Base-by-base conservation (phyloP, 2,797 vertebrate species). In the Lepidocolaptes lacrymiger region DNA sequence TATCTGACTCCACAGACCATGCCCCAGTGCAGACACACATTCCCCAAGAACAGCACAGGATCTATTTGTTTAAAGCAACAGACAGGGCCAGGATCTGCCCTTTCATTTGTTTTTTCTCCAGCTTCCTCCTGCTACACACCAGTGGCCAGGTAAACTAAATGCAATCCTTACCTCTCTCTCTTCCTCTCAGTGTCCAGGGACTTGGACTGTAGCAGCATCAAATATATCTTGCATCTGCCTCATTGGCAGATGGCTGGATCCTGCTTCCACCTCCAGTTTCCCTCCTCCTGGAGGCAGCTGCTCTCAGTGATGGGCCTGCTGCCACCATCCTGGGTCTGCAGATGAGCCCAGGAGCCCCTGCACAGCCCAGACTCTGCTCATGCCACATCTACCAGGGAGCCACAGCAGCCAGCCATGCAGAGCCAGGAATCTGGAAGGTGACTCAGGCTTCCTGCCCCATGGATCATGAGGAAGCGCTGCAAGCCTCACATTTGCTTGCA, bases 71-170 rank as follows among this genome's bases (percentile, higher is more conserved):
- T 79, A 88, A 77, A 74, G 37, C 17, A 84, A 82, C 32, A 75
- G 43, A 36, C 4, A 2, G 49, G 44, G 13, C 44, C 41, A 88
- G 67, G 72, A 78, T 30, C 49, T 82, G 32, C 44, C 71, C 34
- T 88, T 13, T 91, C 32, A 86, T 88, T 91, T 94, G 17, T 52
- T 62, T 66, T 62, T 27, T 64, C 77, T 85, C 27, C 44, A 82
- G 55, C 39, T 86, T 92, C 62, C 39, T 84, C 88, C 69, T 32
- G 34, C 76, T 78, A 91, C 56, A 78, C n/a, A 82, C 49, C 77
- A 62, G 28, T n/a, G 39, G 26, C 59, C 34, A 18, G 59, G 71
- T 85, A 82, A 87, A 63, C 71, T 92, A 91, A 82, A 82, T 58
- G 61, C 41, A 91, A 48, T n/a, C 55, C 59, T 87, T 76, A 32